Percentiles rank a stretch among this genome's conserved stretches.
These are phyloP conservation scores for Mormyrus proboscirostris DNA, from an alignment of 2,797 vertebrate genomes.

Conservation along the genomic window DNA sequence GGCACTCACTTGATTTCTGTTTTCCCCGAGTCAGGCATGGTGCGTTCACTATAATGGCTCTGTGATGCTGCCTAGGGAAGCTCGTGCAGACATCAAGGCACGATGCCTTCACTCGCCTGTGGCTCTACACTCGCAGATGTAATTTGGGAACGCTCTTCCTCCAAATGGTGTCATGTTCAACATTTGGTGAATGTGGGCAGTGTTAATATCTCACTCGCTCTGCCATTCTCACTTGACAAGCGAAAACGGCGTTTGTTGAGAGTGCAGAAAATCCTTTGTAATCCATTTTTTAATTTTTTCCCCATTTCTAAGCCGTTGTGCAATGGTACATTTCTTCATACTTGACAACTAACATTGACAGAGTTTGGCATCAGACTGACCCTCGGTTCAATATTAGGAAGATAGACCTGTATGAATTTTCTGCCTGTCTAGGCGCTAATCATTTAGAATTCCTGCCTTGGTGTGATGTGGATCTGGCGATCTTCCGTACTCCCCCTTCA, in stretches of 20 bases:
- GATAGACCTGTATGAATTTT: neutral
- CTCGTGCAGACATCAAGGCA: neutral
- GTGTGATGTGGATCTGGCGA: neutral
- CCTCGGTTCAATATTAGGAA: neutral
- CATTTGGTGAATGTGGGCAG: conserved; percentile 67
- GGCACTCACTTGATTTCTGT: neutral
- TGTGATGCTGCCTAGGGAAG: neutral
- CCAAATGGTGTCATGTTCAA: conserved; percentile 50
- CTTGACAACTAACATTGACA: neutral
- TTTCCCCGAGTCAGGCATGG: neutral
- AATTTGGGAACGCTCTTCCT: conserved; percentile 46
- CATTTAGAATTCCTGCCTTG: neutral
- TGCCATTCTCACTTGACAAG: conserved; percentile 39
- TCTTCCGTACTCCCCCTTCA: neutral
- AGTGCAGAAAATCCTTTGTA: conserved; percentile 19
- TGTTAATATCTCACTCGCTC: conserved; percentile 50
- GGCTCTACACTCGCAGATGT: conserved; percentile 20
- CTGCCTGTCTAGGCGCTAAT: neutral
- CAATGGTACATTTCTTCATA: neutral
- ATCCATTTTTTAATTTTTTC: neutral
- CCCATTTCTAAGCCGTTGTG: neutral
- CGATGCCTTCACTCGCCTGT: conserved; percentile 6
- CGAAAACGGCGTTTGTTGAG: conserved; percentile 14
- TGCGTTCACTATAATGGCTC: neutral
- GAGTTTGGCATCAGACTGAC: neutral